Base-by-base conservation (phyloP, 2,888 invertebrate genomes). In the Drosophila buzzatii region DNA sequence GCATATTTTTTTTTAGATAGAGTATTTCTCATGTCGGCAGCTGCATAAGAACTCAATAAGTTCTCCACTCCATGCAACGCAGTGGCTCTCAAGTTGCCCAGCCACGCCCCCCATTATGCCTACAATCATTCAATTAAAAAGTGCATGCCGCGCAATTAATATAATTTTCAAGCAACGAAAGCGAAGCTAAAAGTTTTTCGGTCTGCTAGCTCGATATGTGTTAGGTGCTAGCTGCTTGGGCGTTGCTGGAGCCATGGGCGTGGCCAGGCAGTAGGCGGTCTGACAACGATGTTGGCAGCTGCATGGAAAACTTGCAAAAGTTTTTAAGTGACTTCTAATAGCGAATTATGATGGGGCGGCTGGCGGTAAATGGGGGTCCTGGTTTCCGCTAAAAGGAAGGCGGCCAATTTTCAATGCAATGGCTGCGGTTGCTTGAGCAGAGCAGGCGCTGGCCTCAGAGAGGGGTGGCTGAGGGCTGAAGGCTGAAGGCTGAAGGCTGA, bases 231-330 rank as follows among this genome's bases (percentile, higher is more conserved):
- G 44, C 20, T 20, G 44, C 45, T 44, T 20, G 44, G 14, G 45
- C 20, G 23, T 20, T 23, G 12, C n/a, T 35, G 20, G 57, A 14
- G 42, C 27, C 9, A 10, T 10, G 39, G 77, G 77, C 71, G 76
- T 77, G 72, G 67, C 62, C 70, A 27, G 75, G 66, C 62, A 63
- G 45, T 63, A 74, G 83, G 89, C 80, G 85, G 78, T 45, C 86
- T 88, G 89, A 83, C 89, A 89, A 81, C 89, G 76, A 84, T 87
- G 83, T 85, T 87, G 89, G 83, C 89, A 89, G 89, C 87, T 89
- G 84, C 84, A 82, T 85, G 79, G 73, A 76, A 87, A 89, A 89
- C 90, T 87, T 88, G 77, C 81, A 42, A 89, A 85, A 85, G 59
- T 85, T 85, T 89, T 89, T 85, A 85, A 85, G 84, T 85, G 84